phyloP scores from a whole-genome alignment of 2,797 vertebrate genomes.

The Acipenser oxyrinchus region DNA sequence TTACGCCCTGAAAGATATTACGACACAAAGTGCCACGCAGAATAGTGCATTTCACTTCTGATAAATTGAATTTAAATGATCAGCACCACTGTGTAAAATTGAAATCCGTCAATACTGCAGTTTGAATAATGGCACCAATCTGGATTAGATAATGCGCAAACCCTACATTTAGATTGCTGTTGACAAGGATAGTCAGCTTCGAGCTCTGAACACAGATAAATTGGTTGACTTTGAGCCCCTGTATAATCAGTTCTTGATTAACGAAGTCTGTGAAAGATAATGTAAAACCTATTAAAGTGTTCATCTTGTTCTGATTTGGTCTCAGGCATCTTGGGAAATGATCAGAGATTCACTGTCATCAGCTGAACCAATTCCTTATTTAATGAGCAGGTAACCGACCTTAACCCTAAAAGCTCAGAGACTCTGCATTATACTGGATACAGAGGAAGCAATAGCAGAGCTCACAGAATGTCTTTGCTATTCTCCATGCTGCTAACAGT shows the following conservation, averaged over 20 bases:
- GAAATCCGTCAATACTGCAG: neutral
- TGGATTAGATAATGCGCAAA: constrained; percentile 1
- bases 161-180: constrained; percentile 1
- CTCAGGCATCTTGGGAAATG: constrained; percentile 6
- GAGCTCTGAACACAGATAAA: neutral
- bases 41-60: no score
- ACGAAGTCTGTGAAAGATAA: constrained; percentile 15
- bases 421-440: neutral
- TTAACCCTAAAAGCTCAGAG: neutral
- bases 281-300: constrained; percentile 15
- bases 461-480: no score
- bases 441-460: no score
- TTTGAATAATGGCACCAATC: neutral
- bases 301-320: constrained; percentile 12
- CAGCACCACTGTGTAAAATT: no score
- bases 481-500: no score
- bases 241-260: constrained; percentile 20
- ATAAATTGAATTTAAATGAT: no score
- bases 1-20: no score
- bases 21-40: no score
- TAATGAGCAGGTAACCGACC: neutral
- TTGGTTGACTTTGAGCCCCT: constrained; percentile 11
- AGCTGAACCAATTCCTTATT: neutral
- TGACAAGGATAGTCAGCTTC: neutral
- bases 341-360: constrained; percentile 16